Conservation (phyloP, 2,797 vertebrate species). For the Typhlichthys subterraneus region DNA sequence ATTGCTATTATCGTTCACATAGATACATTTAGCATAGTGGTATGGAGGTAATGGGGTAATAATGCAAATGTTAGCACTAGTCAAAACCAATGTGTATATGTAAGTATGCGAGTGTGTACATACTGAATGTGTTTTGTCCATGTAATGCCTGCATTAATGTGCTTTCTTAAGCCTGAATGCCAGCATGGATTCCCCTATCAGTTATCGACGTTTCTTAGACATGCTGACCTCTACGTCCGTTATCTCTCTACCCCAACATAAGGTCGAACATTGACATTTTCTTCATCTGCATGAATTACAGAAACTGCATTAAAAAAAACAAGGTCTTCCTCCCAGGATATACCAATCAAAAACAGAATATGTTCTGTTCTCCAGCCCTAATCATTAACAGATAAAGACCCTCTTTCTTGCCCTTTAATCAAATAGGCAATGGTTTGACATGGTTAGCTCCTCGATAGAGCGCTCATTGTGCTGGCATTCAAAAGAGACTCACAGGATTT, state of each 20-base stretch:
- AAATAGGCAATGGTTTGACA: constrained; percentile 72
- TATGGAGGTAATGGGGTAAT: not conserved
- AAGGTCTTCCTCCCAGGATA: constrained; percentile 35
- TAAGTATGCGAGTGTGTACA: not conserved
- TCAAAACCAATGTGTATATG: not conserved
- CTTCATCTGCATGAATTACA: constrained; percentile 17
- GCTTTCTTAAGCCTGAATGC: constrained; percentile 51
- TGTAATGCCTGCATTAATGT: constrained; percentile 18
- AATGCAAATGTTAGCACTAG: not conserved
- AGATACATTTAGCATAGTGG: too few species aligned
- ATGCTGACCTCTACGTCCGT: constrained; percentile 55
- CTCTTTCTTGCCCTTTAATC: constrained; percentile 74
- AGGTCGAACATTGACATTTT: constrained; percentile 65
- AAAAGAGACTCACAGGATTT: constrained; percentile 64
- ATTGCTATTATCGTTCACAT: too few species aligned
- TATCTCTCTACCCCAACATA: constrained; percentile 46
- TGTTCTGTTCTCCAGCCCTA: constrained; percentile 54
- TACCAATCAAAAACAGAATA: constrained; percentile 59
- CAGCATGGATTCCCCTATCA: constrained; percentile 45
- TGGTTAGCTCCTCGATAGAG: constrained; percentile 75
- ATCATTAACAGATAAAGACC: constrained; percentile 71
- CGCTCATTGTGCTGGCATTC: constrained; percentile 71
- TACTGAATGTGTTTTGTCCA: constrained; percentile 11
- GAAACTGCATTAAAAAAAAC: not conserved
- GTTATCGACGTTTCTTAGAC: constrained; percentile 57